A percentile compares a stretch with the other conserved stretches of the same genome.
Conservation (phyloP, 2,113 vertebrate genomes). For the Casuarius casuarius region DNA sequence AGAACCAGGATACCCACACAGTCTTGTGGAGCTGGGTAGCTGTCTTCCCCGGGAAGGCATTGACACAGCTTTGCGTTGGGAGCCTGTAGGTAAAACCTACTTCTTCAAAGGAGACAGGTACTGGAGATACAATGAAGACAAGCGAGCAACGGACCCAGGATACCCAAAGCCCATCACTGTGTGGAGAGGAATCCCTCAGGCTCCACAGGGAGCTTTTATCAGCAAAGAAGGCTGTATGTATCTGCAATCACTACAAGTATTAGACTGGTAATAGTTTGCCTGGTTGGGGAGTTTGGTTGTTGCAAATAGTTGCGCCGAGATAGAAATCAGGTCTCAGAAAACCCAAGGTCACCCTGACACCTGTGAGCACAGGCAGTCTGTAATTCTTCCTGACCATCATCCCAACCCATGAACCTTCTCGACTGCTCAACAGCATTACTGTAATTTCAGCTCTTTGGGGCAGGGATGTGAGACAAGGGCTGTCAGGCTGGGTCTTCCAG, state of each 20-base stretch:
- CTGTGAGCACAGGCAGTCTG: not conserved
- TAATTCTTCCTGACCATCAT: not conserved
- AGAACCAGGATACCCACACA: conserved; percentile 95
- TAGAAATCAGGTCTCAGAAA: not conserved
- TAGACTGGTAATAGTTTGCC: not conserved
- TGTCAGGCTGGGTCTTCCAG: not conserved
- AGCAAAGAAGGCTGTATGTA: conserved; percentile 97
- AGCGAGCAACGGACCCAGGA: conserved; percentile 87
- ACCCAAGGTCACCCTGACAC: not conserved
- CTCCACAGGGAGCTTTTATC: conserved; percentile 95
- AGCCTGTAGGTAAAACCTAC: conserved; percentile 95
- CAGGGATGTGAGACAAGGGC: not conserved
- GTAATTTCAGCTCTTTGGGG: not conserved
- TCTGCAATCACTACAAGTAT: not conserved
- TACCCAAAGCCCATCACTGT: conserved; percentile 96
- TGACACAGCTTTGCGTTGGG: conserved; percentile 95
- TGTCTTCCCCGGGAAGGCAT: conserved; percentile 94
- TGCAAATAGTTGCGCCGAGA: not conserved
- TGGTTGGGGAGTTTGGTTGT: not conserved
- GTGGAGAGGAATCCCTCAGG: conserved; percentile 94
- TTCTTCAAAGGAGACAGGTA: conserved; percentile 98
- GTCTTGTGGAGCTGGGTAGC: conserved; percentile 90
- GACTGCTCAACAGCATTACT: not conserved
- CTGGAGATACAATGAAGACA: conserved; percentile 98
- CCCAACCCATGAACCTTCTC: not conserved